Evolutionary conservation across 2,797 vertebrate genomes (phyloP), one percentile per base, ranked within the genome.

Genomic region (Sorex maritimensis): DNA sequence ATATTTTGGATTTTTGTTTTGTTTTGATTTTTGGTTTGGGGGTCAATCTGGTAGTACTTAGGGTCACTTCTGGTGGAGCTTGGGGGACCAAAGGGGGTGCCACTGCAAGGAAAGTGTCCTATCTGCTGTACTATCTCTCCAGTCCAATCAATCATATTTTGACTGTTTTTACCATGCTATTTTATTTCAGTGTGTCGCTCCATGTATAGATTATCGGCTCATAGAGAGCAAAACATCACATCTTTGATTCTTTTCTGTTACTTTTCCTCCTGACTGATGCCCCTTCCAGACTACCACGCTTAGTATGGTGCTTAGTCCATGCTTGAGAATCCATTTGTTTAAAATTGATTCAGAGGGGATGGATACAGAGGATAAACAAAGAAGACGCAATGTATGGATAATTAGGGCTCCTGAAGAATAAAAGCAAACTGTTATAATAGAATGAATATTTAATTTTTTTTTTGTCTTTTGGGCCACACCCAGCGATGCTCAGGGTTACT

Each of bases 341-440:
- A 85, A 92, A 24, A 80, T 72, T 55, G n/a, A 78, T 78, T 81
- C 63, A 81, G 44, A 34, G 52, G 26, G 49, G 10, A 34, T 34
- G 21, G 2, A 49, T 24, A 55, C 1, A 86, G 19, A 13, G 75
- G 21, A 55, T 26, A 71, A 34, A 7, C n/a, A 85, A 75, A 81
- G 46, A 67, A 86, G 55, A 63, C 23, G 41, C 44, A 90, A 67
- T 23, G 81, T 49, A 72, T 44, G 52, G 63, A 77, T 71, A 94
- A 92, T 4, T 19, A 38, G 52, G 58, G n/a, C 28, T 34, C 55
- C 34, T 81, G n/a, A 81, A 81, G 30, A 71, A 17, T 28, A 52
- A 52, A 52, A 52, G 49, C 49, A 52, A 52, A 52, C 7, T 52
- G 49, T 52, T 52, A 38, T 81, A 90, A 75, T 8, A 86, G 69